Evolutionary conservation across 2,113 vertebrate genomes (phyloP).

Genomic region (Platichthys stellatus): DNA sequence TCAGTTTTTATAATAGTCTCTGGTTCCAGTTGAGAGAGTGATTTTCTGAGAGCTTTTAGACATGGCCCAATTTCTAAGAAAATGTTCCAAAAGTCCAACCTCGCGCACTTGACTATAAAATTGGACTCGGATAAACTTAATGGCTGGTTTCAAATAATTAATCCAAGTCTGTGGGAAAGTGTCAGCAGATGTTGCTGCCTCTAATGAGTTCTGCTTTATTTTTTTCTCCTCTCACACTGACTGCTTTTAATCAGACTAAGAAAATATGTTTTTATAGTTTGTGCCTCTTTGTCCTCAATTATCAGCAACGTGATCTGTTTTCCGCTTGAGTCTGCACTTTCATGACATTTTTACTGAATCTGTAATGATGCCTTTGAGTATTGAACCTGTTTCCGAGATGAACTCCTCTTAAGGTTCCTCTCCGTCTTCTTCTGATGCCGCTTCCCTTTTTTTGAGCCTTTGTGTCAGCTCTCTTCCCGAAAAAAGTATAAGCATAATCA

Average conservation of each 20-base stretch:
- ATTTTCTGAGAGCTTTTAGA: neutral
- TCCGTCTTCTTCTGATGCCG: neutral
- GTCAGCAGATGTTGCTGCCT: neutral
- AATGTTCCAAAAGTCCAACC: neutral
- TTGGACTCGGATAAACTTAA: neutral
- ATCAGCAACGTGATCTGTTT: neutral
- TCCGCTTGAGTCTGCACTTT: neutral
- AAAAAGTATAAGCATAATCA: neutral
- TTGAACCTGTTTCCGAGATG: neutral
- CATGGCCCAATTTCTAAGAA: neutral
- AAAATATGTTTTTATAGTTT: neutral
- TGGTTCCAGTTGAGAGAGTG: too few relatives aligned
- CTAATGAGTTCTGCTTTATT: neutral
- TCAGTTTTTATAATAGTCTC: neutral
- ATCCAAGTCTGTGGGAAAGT: neutral
- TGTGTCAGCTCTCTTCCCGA: neutral
- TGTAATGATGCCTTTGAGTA: neutral
- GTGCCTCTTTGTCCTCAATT: neutral
- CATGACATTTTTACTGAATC: neutral
- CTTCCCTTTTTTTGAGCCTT: neutral
- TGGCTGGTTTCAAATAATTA: neutral
- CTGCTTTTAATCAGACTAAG: neutral
- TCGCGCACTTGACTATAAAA: neutral
- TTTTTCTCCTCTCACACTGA: neutral
- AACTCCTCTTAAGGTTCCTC: neutral